Percentiles rank a stretch among this genome's conserved stretches.
Evolutionary conservation across 2,888 invertebrate species (phyloP).

Genomic region (Agrochola macilenta): DNA sequence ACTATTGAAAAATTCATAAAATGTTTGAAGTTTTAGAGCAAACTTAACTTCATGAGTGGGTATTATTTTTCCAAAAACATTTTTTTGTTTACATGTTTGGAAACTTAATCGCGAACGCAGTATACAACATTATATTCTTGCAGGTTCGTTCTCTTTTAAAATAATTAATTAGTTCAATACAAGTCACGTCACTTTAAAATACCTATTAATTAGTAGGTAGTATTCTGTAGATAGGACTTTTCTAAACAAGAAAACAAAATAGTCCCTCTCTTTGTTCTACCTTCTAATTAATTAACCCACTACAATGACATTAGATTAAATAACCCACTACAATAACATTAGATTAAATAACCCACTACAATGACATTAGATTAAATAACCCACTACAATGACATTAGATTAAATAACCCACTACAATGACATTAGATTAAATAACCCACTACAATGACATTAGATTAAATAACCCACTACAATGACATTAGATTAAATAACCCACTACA

Average conservation of each 20-base stretch:
- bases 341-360: constrained; percentile 36
- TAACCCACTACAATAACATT: constrained; percentile 45
- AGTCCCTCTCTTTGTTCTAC: constrained; percentile 8
- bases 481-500: constrained; percentile 36
- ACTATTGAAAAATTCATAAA: neutral
- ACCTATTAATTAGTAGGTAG: neutral
- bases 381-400: constrained; percentile 43
- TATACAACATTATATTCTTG: neutral
- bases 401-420: constrained; percentile 35
- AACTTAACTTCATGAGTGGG: neutral
- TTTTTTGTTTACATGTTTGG: neutral
- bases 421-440: constrained; percentile 36
- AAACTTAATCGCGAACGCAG: neutral
- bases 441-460: constrained; percentile 40
- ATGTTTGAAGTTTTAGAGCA: neutral
- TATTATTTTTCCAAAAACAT: neutral
- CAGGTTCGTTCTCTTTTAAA: neutral
- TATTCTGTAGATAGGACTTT: neutral
- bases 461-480: constrained; percentile 45
- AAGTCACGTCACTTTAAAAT: neutral
- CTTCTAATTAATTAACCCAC: constrained; percentile 29
- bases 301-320: constrained; percentile 40
- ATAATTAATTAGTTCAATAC: neutral
- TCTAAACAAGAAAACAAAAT: constrained; percentile 8
- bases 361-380: constrained; percentile 38